Base-by-base conservation (phyloP, 1,140 invertebrate species). In the Heliconius hermathena region DNA sequence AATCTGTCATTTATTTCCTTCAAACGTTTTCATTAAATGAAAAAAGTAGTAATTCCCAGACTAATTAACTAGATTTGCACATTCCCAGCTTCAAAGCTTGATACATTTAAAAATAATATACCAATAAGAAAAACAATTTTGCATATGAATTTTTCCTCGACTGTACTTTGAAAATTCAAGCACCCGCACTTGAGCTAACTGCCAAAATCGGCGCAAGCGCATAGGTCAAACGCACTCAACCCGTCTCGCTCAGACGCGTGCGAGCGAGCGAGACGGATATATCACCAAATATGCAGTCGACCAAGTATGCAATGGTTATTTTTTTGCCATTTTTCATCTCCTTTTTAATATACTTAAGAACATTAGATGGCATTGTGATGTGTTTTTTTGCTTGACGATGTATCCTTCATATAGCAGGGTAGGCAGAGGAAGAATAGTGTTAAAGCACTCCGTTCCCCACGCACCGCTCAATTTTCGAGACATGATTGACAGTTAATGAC, bases 191-290 rank as follows among this genome's bases (percentile, higher is more conserved):
- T 73, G 76, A 74, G 71, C 86, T 81, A 88, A 87, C 84, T 85
- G 82, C 89, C 89, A 87, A 90, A 90, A 90, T 90, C 87, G 86
- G 84, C 83, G 84, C 86, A 86, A 83, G 88, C 88, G 89, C 90
- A 91, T 90, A 91, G 89, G 89, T 91, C 89, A 91, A 91, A 86
- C 87, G 82, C 88, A 88, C 83, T 84, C 71, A 33, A 22, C 11
- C 83, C 73, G n/a, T 87, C 85, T 52, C 83, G 1, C 77, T 78
- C 84, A n/a, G 76, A 70, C 66, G 8, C 60, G 71, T 74, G 18
- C 1, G 79, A 81, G 9, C n/a, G 80, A 87, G 80, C 81, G 71
- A 78, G 82, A 74, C 13, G 57, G 74, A 70, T 73, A 82, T 85
- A 87, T 82, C 84, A 84, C 86, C 85, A 88, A 88, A 90, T 89